Evolutionary conservation across 2,888 invertebrate genomes (phyloP), one percentile per base, ranked within the genome.

Genomic region (Rapana venosa): DNA sequence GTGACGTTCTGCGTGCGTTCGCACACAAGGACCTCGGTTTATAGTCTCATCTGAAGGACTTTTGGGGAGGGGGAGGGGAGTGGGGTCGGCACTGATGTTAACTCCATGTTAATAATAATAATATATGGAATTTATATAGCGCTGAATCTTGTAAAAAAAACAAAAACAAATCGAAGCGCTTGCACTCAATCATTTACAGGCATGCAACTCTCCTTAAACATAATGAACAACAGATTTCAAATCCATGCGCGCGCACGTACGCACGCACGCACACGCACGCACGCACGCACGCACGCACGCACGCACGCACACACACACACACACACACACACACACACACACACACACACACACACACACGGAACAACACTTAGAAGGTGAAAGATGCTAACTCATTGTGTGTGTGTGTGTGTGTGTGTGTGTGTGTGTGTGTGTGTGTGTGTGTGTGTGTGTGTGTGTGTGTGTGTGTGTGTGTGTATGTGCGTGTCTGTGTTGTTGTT

Each of bases 291-390:
- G 4, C 17, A 70, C 22, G 4, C 22, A 22, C 70, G 26, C 70
- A 70, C 17, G 26, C 17, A n/a, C 70, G 26, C 79, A 79, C 79
- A 26, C 26, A 17, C 70, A 70, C 11, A 8, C 26, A 26, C 70
- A 70, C 70, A 70, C 70, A 70, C 70, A 70, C 70, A 70, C 70
- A 70, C 79, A 79, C 79, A 79, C 79, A 79, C 79, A 79, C 35
- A 83, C 83, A 83, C 83, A 83, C 83, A 83, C 83, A 36, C 36
- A 83, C 83, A 83, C 83, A 83, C 81, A 79, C 17, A 32, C 79
- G 20, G 22, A 36, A 26, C 81, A 83, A 47, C 5, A 20, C 36
- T 81, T 70, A 5, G 26, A 22, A 5, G 15, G 11, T 70, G 5
- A 17, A 17, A 22, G 70, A 11, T 70, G 70, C 11, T 22, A 70